phyloP scores from a whole-genome alignment of 2,888 invertebrate species.

The Chymomyza fuscimana region DNA sequence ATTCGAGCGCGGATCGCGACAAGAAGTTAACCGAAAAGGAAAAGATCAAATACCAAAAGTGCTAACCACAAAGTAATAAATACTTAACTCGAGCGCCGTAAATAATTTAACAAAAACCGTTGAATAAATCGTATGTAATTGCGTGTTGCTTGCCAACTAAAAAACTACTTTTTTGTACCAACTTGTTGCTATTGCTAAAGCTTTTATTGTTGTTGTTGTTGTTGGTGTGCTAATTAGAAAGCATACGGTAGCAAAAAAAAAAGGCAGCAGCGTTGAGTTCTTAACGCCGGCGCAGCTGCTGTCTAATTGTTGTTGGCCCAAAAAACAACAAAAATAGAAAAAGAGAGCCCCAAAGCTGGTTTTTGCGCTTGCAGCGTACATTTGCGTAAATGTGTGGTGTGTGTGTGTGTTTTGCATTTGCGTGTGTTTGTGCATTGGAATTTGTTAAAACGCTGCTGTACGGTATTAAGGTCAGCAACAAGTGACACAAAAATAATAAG shows the following conservation, averaged over 20 bases:
- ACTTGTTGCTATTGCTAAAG: slow-evolving; percentile 16
- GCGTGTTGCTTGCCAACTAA: neutral
- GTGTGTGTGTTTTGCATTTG: slow-evolving; percentile 20
- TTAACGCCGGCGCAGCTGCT: slow-evolving; percentile 42
- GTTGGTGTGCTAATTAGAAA: slow-evolving; percentile 55
- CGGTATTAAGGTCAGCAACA: slow-evolving; percentile 60
- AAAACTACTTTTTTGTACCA: slow-evolving; percentile 1
- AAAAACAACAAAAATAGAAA: slow-evolving; percentile 44
- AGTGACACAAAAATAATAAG: slow-evolving; percentile 49
- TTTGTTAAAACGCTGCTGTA: slow-evolving; percentile 51
- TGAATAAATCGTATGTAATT: slow-evolving; percentile 31
- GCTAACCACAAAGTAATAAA: slow-evolving; percentile 44
- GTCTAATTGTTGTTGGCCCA: slow-evolving; percentile 51
- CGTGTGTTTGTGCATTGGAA: slow-evolving; percentile 57
- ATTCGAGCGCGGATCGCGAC: slow-evolving; percentile 51
- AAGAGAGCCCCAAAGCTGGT: slow-evolving; percentile 47
- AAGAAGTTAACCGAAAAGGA: slow-evolving; percentile 41
- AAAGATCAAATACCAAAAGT: slow-evolving; percentile 42
- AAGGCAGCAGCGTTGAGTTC: slow-evolving; percentile 29
- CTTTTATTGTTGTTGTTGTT: slow-evolving; percentile 26
- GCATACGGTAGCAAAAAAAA: slow-evolving; percentile 10
- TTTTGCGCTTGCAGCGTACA: slow-evolving; percentile 43
- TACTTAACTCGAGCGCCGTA: slow-evolving; percentile 13
- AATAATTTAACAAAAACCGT: slow-evolving; percentile 26
- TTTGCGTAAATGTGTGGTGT: slow-evolving; percentile 24